Percentiles rank a stretch among this genome's conserved stretches.
These are phyloP conservation scores for Cenopis cana DNA, from an alignment of 2,888 invertebrate genomes.

Conservation along the genomic window DNA sequence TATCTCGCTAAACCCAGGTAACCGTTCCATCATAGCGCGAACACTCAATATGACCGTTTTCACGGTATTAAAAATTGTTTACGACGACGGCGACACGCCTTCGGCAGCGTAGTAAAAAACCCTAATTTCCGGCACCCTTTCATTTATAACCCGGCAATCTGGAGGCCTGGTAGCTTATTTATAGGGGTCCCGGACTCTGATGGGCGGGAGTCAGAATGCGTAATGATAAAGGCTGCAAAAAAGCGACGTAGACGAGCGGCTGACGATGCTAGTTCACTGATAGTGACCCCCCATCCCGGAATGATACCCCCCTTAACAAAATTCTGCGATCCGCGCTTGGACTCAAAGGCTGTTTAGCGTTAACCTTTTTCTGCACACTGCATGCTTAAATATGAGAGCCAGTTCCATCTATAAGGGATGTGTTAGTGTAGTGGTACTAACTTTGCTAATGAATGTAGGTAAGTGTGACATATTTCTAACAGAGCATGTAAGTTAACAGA, in stretches of 20 bases:
- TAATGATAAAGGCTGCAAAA: conserved; percentile 81
- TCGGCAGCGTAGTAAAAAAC: conserved; percentile 77
- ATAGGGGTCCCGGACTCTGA: conserved; percentile 79
- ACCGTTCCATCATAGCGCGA: conserved; percentile 70
- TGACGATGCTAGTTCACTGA: conserved; percentile 5
- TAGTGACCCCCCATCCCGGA: too few species aligned
- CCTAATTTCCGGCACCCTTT: conserved; percentile 85
- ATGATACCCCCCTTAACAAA: too few species aligned
- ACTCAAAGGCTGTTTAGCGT: not conserved
- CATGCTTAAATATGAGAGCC: not conserved
- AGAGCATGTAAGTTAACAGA: too few species aligned
- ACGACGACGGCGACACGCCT: conserved; percentile 68
- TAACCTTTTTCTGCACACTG: not conserved
- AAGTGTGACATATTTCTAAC: not conserved
- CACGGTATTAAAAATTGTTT: conserved; percentile 81
- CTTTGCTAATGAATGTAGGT: not conserved
- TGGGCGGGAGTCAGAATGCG: conserved; percentile 79
- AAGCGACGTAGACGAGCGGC: conserved; percentile 58
- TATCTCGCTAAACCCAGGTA: conserved; percentile 39
- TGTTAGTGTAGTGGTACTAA: too few species aligned
- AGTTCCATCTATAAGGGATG: not conserved
- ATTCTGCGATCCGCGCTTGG: too few species aligned
- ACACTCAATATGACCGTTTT: conserved; percentile 68
- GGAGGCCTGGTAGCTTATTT: conserved; percentile 80
- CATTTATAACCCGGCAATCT: conserved; percentile 83